These are phyloP conservation scores for Cirrhinus mrigala DNA, from an alignment of 2,797 vertebrate genomes.

Conservation along the genomic window DNA sequence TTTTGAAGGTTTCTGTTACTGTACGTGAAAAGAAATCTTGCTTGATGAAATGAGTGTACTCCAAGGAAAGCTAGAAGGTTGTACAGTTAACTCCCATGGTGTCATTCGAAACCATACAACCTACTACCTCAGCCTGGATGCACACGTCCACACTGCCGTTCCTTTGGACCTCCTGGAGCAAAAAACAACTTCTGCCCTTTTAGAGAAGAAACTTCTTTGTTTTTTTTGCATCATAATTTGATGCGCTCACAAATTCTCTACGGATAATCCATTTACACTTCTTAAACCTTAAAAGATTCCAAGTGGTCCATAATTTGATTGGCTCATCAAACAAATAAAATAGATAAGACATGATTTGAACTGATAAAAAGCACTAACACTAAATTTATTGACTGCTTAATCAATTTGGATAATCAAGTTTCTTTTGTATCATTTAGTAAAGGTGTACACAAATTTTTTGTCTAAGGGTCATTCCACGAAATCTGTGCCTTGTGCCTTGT, in stretches of 20 bases:
- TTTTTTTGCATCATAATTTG: background rate
- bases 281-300: background rate
- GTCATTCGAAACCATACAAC: slow-evolving; percentile 99
- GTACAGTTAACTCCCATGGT: slow-evolving; percentile 99
- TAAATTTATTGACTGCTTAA: background rate
- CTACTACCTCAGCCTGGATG: slow-evolving; percentile 99
- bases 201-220: background rate
- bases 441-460: background rate
- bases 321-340: background rate
- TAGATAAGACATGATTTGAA: background rate
- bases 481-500: too few relatives aligned
- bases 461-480: background rate
- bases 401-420: background rate
- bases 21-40: slow-evolving; percentile 22
- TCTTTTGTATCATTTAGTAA: background rate
- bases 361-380: background rate
- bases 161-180: slow-evolving; percentile 74
- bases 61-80: slow-evolving; percentile 99
- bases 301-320: background rate
- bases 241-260: background rate
- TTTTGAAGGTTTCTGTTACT: background rate
- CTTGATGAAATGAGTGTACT: slow-evolving; percentile 95
- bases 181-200: slow-evolving; percentile 6
- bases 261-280: background rate
- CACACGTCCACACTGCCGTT: slow-evolving; percentile 87